These are phyloP conservation scores for Dermolepida albohirtum DNA, from an alignment of 2,888 invertebrate species.

Conservation along the genomic window DNA sequence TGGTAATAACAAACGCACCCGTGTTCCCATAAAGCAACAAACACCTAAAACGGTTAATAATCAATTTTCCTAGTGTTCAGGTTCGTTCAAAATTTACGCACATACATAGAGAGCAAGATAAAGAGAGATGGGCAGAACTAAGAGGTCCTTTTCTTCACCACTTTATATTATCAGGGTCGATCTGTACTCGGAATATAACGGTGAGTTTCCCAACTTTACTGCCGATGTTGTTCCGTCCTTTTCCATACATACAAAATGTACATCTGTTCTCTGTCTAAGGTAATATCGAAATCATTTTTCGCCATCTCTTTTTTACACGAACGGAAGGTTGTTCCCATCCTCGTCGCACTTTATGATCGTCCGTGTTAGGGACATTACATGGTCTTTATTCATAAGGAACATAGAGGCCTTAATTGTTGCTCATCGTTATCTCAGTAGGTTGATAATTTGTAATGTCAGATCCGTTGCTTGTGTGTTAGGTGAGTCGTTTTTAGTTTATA, in stretches of 20 bases:
- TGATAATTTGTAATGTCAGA: constrained; percentile 60
- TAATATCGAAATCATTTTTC: constrained; percentile 44
- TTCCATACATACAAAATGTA: constrained; percentile 44
- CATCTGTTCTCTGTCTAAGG: constrained; percentile 42
- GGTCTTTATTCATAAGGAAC: constrained; percentile 46
- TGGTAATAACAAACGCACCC: too few species aligned
- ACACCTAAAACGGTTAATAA: constrained; percentile 35
- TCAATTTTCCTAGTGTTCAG: constrained; percentile 33
- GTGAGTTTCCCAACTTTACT: constrained; percentile 50
- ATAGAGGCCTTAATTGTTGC: constrained; percentile 54
- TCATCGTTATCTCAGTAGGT: constrained; percentile 54
- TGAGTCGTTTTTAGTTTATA: constrained; percentile 58
- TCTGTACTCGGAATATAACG: constrained; percentile 49
- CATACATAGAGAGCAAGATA: neutral
- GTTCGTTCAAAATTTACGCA: constrained; percentile 29
- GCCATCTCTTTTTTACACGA: constrained; percentile 42
- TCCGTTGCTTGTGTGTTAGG: constrained; percentile 54
- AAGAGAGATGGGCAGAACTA: neutral
- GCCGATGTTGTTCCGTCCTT: constrained; percentile 44
- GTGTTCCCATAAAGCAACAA: constrained; percentile 6
- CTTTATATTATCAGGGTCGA: constrained; percentile 46
- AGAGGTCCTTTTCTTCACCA: constrained; percentile 18
- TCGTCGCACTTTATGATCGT: constrained; percentile 45
- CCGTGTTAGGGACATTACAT: constrained; percentile 33
- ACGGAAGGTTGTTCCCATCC: constrained; percentile 27